Evolutionary conservation across 1,140 invertebrate genomes (phyloP).

Genomic region (Drosophila setifemur): DNA sequence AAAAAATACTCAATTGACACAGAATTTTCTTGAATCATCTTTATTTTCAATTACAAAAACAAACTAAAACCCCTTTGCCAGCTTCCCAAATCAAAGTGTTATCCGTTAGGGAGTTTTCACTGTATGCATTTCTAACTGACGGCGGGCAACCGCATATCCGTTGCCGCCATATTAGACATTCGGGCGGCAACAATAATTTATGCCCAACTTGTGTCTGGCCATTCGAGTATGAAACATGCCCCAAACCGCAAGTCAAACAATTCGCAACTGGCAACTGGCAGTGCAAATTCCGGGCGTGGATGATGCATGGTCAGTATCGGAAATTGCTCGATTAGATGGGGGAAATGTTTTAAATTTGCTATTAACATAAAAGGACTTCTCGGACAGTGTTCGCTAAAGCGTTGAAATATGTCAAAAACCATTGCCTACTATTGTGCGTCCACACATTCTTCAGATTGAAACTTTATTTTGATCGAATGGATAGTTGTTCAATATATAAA

Average conservation of each 20-base stretch:
- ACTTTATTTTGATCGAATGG: too few species aligned
- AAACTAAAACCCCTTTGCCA: too few species aligned
- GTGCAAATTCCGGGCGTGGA: slow-evolving; percentile 12
- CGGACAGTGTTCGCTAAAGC: slow-evolving; percentile 8
- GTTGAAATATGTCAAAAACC: background rate
- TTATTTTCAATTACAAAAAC: too few species aligned
- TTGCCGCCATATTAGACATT: slow-evolving; percentile 66
- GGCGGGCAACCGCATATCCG: slow-evolving; percentile 48
- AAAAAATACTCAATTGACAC: too few species aligned
- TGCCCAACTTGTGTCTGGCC: slow-evolving; percentile 33
- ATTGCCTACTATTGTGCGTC: slow-evolving; percentile 27
- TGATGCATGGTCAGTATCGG: slow-evolving; percentile 27
- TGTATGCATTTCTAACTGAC: slow-evolving; percentile 18
- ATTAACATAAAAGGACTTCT: slow-evolving; percentile 7
- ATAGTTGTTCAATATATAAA: too few species aligned
- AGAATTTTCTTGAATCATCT: too few species aligned
- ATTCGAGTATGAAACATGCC: too few species aligned
- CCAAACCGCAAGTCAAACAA: background rate
- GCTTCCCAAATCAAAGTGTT: too few species aligned
- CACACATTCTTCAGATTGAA: too few species aligned
- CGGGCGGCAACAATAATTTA: slow-evolving; percentile 71
- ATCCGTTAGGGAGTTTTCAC: too few species aligned
- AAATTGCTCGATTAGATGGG: slow-evolving; percentile 38
- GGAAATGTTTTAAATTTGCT: slow-evolving; percentile 2
- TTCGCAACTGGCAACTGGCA: slow-evolving; percentile 3